Evolutionary conservation across 2,113 vertebrate genomes (phyloP), one percentile per base, ranked within the genome.

Genomic region (Oenanthe melanoleuca): DNA sequence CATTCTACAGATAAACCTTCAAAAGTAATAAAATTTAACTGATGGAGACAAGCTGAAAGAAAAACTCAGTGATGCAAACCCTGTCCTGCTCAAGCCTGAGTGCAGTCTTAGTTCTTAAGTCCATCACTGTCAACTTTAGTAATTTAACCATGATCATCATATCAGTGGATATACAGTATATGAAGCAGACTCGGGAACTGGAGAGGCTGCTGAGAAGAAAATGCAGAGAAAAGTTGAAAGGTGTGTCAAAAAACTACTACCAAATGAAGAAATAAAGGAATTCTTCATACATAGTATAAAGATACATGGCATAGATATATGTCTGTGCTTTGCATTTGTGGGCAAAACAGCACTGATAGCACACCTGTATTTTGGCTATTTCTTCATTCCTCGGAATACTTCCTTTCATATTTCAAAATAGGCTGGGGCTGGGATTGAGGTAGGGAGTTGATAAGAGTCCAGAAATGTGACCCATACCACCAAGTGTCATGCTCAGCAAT

Each of bases 61-160:
- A 87, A 91, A 94, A 93, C 33, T 57, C 87, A 85, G 55, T 2
- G 57, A 95, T 87, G 86, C 22, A 1, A 89, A 66, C 16, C 77
- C 57, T 91, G 25, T 73, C 74, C 37, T 88, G 87, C 73, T 92
- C 87, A 91, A 96, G 84, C 84, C 63, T 88, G 86, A 94, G 10
- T 91, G 80, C 53, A 84, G 31, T 40, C 63, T 81, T 82, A 94
- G 71, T 50, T 91, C 42, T 77, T 24, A 94, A 93, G 78, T 89
- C 89, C 73, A 95, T 91, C 93, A 95, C 66, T 92, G 94, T 87
- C 93, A 92, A 75, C 61, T 81, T 75, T 2, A 95, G 59, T 92
- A 34, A 79, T 47, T 91, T 84, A 95, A 85, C n/a, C 24, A 66
- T 0, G 1, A 93, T 75, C 52, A 71, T 50, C 86, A 42, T 42